These are phyloP conservation scores for Cremastobaeus sp. DNA, from an alignment of 2,888 invertebrate genomes.

Conservation along the genomic window DNA sequence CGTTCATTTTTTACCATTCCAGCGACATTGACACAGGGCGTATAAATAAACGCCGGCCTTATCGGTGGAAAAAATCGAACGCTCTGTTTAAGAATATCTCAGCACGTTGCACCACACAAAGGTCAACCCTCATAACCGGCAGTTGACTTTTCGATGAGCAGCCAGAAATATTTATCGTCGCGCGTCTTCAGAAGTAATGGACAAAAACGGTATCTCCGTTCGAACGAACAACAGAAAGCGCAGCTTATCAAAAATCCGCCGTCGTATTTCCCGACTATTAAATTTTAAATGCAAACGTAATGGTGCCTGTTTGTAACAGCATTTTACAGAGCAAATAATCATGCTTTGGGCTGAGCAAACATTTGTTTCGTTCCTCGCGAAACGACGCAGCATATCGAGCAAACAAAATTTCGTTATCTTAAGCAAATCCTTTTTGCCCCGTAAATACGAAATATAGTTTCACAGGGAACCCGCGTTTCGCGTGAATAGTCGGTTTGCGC, in stretches of 20 bases:
- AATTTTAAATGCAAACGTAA: constrained; percentile 26
- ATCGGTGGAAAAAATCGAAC: constrained; percentile 9
- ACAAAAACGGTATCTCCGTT: neutral
- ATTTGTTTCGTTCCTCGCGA: constrained; percentile 44
- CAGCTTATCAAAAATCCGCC: constrained; percentile 21
- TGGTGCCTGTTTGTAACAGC: constrained; percentile 26
- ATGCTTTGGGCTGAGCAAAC: constrained; percentile 44
- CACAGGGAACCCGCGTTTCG: constrained; percentile 20
- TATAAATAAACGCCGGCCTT: too few relatives aligned
- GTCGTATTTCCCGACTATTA: constrained; percentile 20
- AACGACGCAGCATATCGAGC: constrained; percentile 52
- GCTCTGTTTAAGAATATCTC: neutral
- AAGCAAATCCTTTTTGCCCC: constrained; percentile 49
- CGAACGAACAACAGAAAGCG: neutral
- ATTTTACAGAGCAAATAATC: constrained; percentile 50
- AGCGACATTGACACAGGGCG: too few relatives aligned
- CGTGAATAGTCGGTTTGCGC: constrained; percentile 38
- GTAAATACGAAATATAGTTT: constrained; percentile 51
- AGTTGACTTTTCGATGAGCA: constrained; percentile 19
- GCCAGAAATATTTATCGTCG: neutral
- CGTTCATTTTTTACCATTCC: too few relatives aligned
- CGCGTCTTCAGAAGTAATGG: constrained; percentile 13
- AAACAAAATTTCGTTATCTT: constrained; percentile 60
- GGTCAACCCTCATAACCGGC: constrained; percentile 11
- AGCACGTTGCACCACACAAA: constrained; percentile 6